A percentile compares a stretch with the other conserved stretches of the same genome.
Evolutionary conservation across 2,888 invertebrate species (phyloP).

Genomic region (Drosophila maculinotata): DNA sequence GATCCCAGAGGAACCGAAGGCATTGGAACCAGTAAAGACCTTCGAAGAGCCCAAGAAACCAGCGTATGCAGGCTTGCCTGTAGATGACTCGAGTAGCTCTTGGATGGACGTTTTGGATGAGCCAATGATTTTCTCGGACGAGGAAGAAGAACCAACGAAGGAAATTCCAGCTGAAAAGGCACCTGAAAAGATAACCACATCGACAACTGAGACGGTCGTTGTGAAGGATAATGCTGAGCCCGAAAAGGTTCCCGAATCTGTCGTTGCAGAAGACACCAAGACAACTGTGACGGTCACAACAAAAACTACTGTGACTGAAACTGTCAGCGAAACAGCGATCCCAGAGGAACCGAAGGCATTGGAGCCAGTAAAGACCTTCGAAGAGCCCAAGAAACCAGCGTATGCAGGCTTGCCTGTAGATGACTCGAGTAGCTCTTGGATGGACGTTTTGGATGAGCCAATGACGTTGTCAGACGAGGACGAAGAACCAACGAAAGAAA

Average conservation of each 20-base stretch:
- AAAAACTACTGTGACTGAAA: constrained; percentile 24
- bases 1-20: neutral
- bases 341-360: constrained; percentile 5
- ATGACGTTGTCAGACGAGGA: constrained; percentile 69
- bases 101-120: constrained; percentile 83
- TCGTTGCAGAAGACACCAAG: constrained; percentile 10
- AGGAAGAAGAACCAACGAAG: constrained; percentile 35
- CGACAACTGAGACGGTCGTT: neutral
- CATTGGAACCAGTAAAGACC: constrained; percentile 3
- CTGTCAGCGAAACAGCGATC: constrained; percentile 8
- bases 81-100: constrained; percentile 31
- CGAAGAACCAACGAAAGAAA: constrained; percentile 28
- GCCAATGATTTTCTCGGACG: constrained; percentile 77
- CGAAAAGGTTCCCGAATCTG: neutral
- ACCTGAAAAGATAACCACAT: constrained; percentile 50
- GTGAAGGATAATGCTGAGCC: neutral
- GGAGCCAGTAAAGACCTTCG: constrained; percentile 57
- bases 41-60: constrained; percentile 13
- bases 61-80: constrained; percentile 12
- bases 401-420: constrained; percentile 78
- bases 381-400: constrained; percentile 69
- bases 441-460: constrained; percentile 82
- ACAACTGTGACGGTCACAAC: constrained; percentile 27
- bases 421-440: constrained; percentile 70
- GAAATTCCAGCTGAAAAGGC: neutral